A percentile compares a stretch with the other conserved stretches of the same genome.
Conservation (phyloP, 2,797 vertebrate species). For the Diceros bicornis region DNA sequence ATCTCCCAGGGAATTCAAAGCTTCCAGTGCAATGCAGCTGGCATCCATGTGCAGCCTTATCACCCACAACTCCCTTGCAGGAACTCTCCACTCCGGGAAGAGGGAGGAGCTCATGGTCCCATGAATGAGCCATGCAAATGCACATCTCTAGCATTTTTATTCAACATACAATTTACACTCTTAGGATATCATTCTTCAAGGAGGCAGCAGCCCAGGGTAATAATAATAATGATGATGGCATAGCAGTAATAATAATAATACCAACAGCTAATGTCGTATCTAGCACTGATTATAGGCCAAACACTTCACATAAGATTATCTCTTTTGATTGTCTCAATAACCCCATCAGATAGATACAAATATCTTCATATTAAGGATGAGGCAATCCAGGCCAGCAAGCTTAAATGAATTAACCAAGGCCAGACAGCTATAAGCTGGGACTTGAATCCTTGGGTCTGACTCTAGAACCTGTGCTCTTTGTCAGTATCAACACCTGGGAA, state of each 20-base stretch:
- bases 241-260: not conserved
- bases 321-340: not conserved
- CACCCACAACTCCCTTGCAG: slow-evolving; percentile 9
- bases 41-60: not conserved
- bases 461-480: not conserved
- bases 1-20: slow-evolving; percentile 89
- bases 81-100: slow-evolving; percentile 46
- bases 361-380: not conserved
- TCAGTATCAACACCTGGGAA: not conserved
- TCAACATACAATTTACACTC: not conserved
- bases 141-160: not conserved
- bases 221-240: not conserved
- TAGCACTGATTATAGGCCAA: not conserved
- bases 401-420: not conserved
- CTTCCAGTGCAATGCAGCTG: slow-evolving; percentile 81
- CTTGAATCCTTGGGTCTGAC: not conserved
- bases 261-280: not conserved
- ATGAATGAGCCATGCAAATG: not conserved
- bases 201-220: not conserved
- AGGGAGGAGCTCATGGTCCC: not conserved
- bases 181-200: not conserved
- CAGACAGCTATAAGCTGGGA: not conserved
- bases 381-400: not conserved
- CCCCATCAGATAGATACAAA: not conserved
- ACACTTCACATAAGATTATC: not conserved